Conservation (phyloP, 2,888 invertebrate genomes). For the Melanostoma mellinum region DNA sequence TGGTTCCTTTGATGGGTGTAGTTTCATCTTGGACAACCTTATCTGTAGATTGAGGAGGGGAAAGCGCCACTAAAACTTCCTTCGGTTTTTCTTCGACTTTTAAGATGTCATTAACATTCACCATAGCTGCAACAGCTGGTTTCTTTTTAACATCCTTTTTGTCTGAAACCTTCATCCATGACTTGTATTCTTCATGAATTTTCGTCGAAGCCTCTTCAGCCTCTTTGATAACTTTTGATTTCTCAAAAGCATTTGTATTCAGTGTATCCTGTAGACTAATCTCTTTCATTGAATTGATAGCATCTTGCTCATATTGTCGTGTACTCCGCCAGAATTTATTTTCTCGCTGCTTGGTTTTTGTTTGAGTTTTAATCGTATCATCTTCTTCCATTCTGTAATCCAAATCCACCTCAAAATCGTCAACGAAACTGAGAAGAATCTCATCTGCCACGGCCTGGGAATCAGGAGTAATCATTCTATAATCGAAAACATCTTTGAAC, state of each 20-base stretch:
- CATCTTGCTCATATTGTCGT: conserved; percentile 80
- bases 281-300: conserved; percentile 79
- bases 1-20: conserved; percentile 73
- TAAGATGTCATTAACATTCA: conserved; percentile 81
- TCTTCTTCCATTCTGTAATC: conserved; percentile 82
- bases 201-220: conserved; percentile 65
- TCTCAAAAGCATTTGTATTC: conserved; percentile 31
- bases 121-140: conserved; percentile 46
- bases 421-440: conserved; percentile 81
- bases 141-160: conserved; percentile 82
- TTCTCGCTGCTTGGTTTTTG: conserved; percentile 76
- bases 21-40: conserved; percentile 50
- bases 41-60: conserved; percentile 74
- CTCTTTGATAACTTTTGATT: conserved; percentile 61
- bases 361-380: conserved; percentile 56
- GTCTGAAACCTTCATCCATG: conserved; percentile 81
- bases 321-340: conserved; percentile 76
- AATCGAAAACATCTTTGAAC: conserved; percentile 84
- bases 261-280: conserved; percentile 75
- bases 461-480: conserved; percentile 87
- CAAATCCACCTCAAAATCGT: conserved; percentile 83
- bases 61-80: conserved; percentile 80
- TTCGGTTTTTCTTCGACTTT: conserved; percentile 82
- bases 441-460: conserved; percentile 86
- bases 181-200: conserved; percentile 76